Evolutionary conservation across 2,113 vertebrate genomes (phyloP).

Genomic region (Podarcis cretensis): DNA sequence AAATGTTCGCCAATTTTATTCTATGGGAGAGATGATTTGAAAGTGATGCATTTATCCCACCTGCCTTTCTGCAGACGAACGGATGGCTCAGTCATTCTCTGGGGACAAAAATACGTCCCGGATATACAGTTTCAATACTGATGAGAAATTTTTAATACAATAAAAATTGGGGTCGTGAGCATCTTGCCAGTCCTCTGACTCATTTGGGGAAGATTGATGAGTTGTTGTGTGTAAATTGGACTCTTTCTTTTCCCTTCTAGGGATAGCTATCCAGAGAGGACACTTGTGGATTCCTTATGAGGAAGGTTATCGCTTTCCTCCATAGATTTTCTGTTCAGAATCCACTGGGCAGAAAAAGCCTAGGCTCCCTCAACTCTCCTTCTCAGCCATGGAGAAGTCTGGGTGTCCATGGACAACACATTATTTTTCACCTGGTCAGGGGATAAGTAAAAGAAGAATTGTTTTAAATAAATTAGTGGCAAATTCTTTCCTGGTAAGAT

Average conservation of each 20-base stretch:
- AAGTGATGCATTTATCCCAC: slow-evolving; percentile 60
- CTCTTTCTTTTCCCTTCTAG: not conserved
- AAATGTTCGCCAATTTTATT: slow-evolving; percentile 68
- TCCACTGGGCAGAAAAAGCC: not conserved
- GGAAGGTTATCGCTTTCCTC: not conserved
- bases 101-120: not conserved
- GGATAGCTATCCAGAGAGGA: not conserved
- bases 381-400: not conserved
- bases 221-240: not conserved
- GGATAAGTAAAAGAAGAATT: not conserved
- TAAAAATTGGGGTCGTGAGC: not conserved
- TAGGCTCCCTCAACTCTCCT: not conserved
- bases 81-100: not conserved
- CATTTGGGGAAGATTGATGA: not conserved
- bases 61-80: slow-evolving; percentile 60
- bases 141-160: not conserved
- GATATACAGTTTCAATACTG: not conserved
- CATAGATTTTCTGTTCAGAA: not conserved
- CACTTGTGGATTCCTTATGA: not conserved
- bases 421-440: not conserved
- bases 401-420: not conserved
- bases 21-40: slow-evolving; percentile 44
- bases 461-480: not conserved
- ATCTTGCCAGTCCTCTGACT: not conserved
- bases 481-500: not conserved